A percentile compares a stretch with the other conserved stretches of the same genome.
Conservation (phyloP, 2,113 vertebrate species). For the Synodontis membranacea region DNA sequence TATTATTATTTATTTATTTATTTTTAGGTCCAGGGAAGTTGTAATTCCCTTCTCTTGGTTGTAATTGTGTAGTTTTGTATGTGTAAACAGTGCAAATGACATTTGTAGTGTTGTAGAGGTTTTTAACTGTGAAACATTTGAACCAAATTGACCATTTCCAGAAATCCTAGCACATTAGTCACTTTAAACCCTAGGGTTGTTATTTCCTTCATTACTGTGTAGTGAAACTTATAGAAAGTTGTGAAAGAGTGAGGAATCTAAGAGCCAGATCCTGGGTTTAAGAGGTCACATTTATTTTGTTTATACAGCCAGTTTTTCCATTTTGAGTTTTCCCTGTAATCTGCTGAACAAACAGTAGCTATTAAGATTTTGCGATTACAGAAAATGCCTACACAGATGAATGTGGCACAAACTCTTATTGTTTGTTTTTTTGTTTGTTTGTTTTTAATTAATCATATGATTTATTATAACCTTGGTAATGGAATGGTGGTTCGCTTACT, state of each 20-base stretch:
- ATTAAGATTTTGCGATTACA: conserved; percentile 1
- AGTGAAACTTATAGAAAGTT: neutral
- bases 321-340: conserved; percentile 1
- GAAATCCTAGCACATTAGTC: too few relatives aligned
- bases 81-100: neutral
- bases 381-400: neutral
- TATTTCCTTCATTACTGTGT: too few relatives aligned
- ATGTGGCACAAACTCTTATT: neutral
- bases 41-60: neutral
- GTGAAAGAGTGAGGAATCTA: neutral
- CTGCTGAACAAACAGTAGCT: neutral
- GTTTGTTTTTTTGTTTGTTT: neutral
- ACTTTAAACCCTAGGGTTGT: neutral
- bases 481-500: neutral
- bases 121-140: neutral
- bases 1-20: neutral
- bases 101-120: neutral
- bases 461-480: neutral
- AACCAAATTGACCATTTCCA: too few relatives aligned
- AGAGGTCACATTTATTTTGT: neutral
- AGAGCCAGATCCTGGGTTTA: neutral
- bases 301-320: conserved; percentile 8
- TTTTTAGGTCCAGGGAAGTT: neutral
- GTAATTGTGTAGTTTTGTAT: neutral
- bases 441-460: neutral